Base-by-base conservation (phyloP, 2,888 invertebrate genomes). In the Drosophila recens region DNA sequence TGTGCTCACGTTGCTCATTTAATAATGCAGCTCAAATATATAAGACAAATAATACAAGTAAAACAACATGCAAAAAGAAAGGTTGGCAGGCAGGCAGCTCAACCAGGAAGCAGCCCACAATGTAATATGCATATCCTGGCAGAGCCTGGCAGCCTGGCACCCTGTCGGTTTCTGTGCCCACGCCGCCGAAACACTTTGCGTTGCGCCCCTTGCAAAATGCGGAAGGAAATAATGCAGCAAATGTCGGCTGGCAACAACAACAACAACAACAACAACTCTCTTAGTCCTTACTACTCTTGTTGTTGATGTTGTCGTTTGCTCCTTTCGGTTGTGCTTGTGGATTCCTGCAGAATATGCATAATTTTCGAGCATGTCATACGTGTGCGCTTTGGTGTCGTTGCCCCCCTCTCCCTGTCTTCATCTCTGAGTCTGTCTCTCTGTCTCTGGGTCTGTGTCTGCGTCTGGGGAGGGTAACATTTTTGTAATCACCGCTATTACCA, bases 191-290 rank as follows among this genome's bases (percentile, higher is more conserved):
- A 80, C 86, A 74, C 78, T 87, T 85, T 79, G 49, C 72, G 54
- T 27, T 52, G 33, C 48, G 48, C 40, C 42, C 64, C 51, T 51
- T 54, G 71, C 75, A 61, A 75, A 80, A 75, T 70, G 74, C 80
- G 88, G 86, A 85, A 85, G 84, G 84, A 85, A 86, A 83, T 83
- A 85, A 85, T 85, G 86, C 88, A 82, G 85, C 85, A 85, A 84
- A 79, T 82, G 85, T 70, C 77, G 87, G 65, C 71, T 61, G 69
- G 59, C 66, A 57, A 66, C 83, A 68, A 45, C 64, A 67, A 49
- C 54, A 67, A 49, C 54, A 38, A 34, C 23, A 54, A 54, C 17
- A 56, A 38, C 58, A 58, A 58, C 54, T 30, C 30, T 36, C 38
- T 52, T 40, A 63, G 40, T 57, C 62, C 20, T 64, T 42, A 27